Evolutionary conservation across 2,113 vertebrate species (phyloP).

Genomic region (Rhinolophus sinicus): DNA sequence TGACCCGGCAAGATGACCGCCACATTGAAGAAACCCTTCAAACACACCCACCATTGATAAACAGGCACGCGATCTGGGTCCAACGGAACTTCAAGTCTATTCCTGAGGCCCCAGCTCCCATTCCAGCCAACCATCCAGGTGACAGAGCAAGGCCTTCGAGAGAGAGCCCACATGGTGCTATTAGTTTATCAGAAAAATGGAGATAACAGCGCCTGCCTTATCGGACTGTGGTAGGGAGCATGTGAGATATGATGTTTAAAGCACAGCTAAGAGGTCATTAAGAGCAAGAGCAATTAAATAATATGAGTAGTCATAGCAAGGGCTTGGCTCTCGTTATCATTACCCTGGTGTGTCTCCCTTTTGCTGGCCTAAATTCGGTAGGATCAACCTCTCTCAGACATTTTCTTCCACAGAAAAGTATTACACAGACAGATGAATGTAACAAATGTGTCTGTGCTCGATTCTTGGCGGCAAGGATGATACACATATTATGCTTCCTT

Average conservation of each 20-base stretch:
- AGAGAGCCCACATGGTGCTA: background rate
- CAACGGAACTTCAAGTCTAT: background rate
- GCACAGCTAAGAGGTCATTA: background rate
- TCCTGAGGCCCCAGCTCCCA: background rate
- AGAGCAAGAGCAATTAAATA: background rate
- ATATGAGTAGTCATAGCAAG: background rate
- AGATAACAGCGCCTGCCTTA: background rate
- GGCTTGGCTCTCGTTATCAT: background rate
- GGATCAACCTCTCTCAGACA: background rate
- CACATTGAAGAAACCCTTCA: background rate
- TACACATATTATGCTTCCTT: background rate
- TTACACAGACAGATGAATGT: background rate
- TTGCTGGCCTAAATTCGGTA: background rate
- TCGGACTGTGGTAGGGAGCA: background rate
- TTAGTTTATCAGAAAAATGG: background rate
- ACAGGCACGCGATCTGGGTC: background rate
- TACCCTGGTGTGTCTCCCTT: background rate
- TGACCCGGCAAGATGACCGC: background rate
- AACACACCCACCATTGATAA: background rate
- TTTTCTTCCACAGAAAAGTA: constrained; percentile 10
- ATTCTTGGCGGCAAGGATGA: constrained; percentile 16
- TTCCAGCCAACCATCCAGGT: background rate
- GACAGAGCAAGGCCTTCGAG: background rate
- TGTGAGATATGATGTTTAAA: background rate
- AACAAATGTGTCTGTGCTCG: constrained; percentile 11